Conservation (phyloP, 2,797 vertebrate genomes). For the Pygocentrus nattereri region DNA sequence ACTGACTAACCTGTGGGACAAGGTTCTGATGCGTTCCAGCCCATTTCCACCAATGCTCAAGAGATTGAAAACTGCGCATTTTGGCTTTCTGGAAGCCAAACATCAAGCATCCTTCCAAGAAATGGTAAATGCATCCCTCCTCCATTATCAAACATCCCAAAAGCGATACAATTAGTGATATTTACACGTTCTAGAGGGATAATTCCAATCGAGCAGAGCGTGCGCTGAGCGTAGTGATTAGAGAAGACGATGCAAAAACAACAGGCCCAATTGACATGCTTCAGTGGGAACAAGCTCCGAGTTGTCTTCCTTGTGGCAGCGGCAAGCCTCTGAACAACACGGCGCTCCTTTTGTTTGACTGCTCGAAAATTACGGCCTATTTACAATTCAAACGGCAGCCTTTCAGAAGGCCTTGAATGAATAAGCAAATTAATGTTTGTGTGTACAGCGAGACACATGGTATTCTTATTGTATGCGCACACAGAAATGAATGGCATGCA, state of each 20-base stretch:
- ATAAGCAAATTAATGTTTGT: slow-evolving; percentile 7
- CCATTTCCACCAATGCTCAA: no score
- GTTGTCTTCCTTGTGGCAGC: slow-evolving; percentile 4
- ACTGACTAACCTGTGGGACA: no score
- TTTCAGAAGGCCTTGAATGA: slow-evolving; percentile 21
- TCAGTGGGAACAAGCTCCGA: neutral
- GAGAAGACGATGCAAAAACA: neutral
- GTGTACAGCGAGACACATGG: neutral
- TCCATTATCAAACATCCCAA: neutral
- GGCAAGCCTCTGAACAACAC: no score
- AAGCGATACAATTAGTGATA: neutral
- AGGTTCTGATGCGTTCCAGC: no score
- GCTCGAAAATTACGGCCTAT: slow-evolving; percentile 20
- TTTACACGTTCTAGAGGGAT: neutral
- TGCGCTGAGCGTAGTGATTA: neutral
- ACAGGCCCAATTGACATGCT: neutral
- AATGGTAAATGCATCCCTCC: neutral
- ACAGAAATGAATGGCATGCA: neutral
- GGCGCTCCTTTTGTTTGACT: slow-evolving; percentile 5
- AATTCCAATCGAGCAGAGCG: neutral
- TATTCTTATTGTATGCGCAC: neutral
- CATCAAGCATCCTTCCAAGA: neutral
- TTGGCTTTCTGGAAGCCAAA: neutral
- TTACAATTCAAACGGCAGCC: slow-evolving; percentile 14
- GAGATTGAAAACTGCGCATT: no score